phyloP scores from a whole-genome alignment of 2,797 vertebrate genomes.

The Leptodactylus fallax region DNA sequence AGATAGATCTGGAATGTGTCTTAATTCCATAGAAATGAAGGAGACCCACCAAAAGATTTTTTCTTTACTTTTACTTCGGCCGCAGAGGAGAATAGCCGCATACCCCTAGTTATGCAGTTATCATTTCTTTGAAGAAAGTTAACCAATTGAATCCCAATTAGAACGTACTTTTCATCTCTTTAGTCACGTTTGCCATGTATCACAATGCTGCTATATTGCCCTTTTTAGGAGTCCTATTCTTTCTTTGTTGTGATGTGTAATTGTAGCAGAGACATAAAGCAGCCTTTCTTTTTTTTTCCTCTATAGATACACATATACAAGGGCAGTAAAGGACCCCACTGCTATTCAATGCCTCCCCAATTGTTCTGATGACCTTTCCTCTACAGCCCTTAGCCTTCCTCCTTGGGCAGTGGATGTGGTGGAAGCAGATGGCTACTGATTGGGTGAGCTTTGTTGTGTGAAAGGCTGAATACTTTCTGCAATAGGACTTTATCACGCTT shows the following conservation, averaged over 20 bases:
- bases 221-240: slow-evolving; percentile 79
- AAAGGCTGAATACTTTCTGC: slow-evolving; percentile 86
- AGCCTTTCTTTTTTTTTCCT: slow-evolving; percentile 80
- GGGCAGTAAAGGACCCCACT: slow-evolving; percentile 73
- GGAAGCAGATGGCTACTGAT: slow-evolving; percentile 90
- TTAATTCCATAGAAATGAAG: background rate
- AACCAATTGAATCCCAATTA: slow-evolving; percentile 79
- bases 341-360: slow-evolving; percentile 80
- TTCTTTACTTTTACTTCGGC: background rate
- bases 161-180: slow-evolving; percentile 71
- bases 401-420: slow-evolving; percentile 78
- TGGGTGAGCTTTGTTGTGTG: slow-evolving; percentile 84
- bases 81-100: background rate
- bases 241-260: slow-evolving; percentile 75
- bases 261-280: slow-evolving; percentile 82
- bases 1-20: background rate
- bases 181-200: slow-evolving; percentile 67
- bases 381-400: slow-evolving; percentile 75
- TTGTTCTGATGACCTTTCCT: slow-evolving; percentile 79
- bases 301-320: slow-evolving; percentile 82
- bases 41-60: background rate
- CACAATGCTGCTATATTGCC: slow-evolving; percentile 76
- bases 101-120: background rate
- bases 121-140: slow-evolving; percentile 65
- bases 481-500: slow-evolving; percentile 86